Base-by-base conservation (phyloP, 2,113 vertebrate species). In the Campylorhamphus procurvoides region DNA sequence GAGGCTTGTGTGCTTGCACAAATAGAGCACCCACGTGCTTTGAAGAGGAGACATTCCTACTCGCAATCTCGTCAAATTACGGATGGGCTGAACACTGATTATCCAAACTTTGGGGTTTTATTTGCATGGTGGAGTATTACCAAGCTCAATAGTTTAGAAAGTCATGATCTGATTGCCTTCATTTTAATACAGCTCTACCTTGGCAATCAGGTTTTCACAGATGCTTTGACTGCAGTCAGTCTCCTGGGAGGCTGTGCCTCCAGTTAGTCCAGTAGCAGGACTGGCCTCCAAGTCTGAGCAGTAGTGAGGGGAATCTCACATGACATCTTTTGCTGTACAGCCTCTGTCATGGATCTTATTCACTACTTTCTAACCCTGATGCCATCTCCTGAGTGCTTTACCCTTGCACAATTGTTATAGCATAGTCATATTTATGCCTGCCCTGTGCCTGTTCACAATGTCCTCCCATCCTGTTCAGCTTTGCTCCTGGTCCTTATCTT, bases 1-100 rank as follows among this genome's bases (percentile, higher is more conserved):
- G 60, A 63, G 22, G n/a, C 68, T 90, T 88, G 7, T 3, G 18
- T 72, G 6, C 56, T 79, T 81, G 27, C n/a, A 9, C 55, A 52
- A 90, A 40, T 13, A 67, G 35, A 59, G 12, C 42, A 69, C 52
- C 44, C 49, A 71, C 1, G 0, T 12, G 46, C 95, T 95, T 84
- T 81, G 52, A 80, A 62, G 17, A 33, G 39, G 22, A 87, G 42
- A 47, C 8, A n/a, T 60, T 90, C 35, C 60, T 81, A 63, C 50
- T 94, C 69, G 56, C 6, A 84, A 25, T 67, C 60, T 86, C 60
- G 47, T 89, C 72, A 84, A 92, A 76, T 74, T 93, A 74, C 60
- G 83, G 44, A 64, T 52, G 25, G 55, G 37, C 46, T 83, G 55
- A 90, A 68, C 1, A 1, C 62, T 92, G 73, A 87, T 94, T 89